Percentiles rank a stretch among this genome's conserved stretches.
Conservation (phyloP, 2,888 invertebrate genomes). For the Auanema sp. region DNA sequence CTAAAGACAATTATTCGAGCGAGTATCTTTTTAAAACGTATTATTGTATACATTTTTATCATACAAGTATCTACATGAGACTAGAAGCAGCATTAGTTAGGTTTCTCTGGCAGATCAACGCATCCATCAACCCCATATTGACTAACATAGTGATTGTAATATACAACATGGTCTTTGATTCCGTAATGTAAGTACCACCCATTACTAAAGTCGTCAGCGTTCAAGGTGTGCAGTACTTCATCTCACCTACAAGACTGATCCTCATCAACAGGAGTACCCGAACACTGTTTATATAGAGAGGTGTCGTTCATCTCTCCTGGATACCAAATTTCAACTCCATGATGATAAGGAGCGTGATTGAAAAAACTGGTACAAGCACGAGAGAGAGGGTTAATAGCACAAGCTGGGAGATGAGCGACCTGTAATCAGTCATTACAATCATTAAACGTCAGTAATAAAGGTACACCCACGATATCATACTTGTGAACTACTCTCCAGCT, state of each 20-base stretch:
- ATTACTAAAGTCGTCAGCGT: slow-evolving; percentile 21
- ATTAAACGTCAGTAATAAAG: no score
- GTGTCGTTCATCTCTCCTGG: slow-evolving; percentile 45
- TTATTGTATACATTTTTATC: no score
- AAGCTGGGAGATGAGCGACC: slow-evolving; percentile 57
- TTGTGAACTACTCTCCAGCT: slow-evolving; percentile 52
- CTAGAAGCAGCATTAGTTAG: no score
- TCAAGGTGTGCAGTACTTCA: neutral
- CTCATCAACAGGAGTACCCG: slow-evolving; percentile 53
- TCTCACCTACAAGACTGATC: slow-evolving; percentile 53
- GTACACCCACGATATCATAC: slow-evolving; percentile 42
- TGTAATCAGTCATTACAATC: slow-evolving; percentile 14
- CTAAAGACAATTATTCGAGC: no score
- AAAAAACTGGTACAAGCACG: slow-evolving; percentile 43
- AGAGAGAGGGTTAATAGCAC: slow-evolving; percentile 28
- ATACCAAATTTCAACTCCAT: slow-evolving; percentile 61
- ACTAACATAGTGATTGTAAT: slow-evolving; percentile 57
- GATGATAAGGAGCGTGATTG: slow-evolving; percentile 61
- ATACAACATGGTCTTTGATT: slow-evolving; percentile 54
- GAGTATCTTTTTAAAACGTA: no score
- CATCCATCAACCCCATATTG: slow-evolving; percentile 51
- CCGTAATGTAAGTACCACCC: slow-evolving; percentile 35
- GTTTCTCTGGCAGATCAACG: slow-evolving; percentile 16
- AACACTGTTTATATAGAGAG: slow-evolving; percentile 46
- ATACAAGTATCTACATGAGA: no score